Evolutionary conservation across 2,888 invertebrate species (phyloP).

Genomic region (Cryptocheilus praepositus): DNA sequence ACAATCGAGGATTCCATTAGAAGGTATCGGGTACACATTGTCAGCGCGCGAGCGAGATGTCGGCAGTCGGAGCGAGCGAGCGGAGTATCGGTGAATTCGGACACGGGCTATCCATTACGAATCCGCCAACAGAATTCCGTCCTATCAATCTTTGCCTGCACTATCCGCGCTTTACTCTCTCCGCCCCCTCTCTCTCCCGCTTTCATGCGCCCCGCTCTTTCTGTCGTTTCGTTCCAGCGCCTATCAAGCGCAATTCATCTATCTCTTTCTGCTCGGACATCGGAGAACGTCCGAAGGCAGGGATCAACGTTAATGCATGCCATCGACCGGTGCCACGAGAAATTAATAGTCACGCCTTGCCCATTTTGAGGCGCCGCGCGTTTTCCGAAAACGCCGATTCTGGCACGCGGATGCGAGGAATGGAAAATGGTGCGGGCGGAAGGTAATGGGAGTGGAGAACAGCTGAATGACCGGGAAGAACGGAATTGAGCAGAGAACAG

Average conservation of each 20-base stretch:
- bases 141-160: slow-evolving; percentile 67
- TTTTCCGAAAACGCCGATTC: too few species aligned
- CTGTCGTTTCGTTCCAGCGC: slow-evolving; percentile 9
- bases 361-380: slow-evolving; percentile 29
- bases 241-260: slow-evolving; percentile 44
- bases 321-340: slow-evolving; percentile 49
- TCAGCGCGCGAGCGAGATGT: slow-evolving; percentile 32
- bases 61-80: slow-evolving; percentile 25
- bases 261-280: slow-evolving; percentile 20
- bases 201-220: slow-evolving; percentile 9
- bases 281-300: slow-evolving; percentile 54
- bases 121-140: slow-evolving; percentile 61
- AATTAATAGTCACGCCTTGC: slow-evolving; percentile 62
- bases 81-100: slow-evolving; percentile 63
- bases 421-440: too few species aligned
- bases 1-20: slow-evolving; percentile 70
- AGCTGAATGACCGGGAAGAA: too few species aligned
- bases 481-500: too few species aligned
- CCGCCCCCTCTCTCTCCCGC: slow-evolving; percentile 11
- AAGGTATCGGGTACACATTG: slow-evolving; percentile 56
- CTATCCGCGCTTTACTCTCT: slow-evolving; percentile 23
- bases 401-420: too few species aligned
- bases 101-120: slow-evolving; percentile 71
- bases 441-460: too few species aligned
- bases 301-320: slow-evolving; percentile 60